These are phyloP conservation scores for Somateria mollissima DNA, from an alignment of 2,797 vertebrate species.

Conservation along the genomic window DNA sequence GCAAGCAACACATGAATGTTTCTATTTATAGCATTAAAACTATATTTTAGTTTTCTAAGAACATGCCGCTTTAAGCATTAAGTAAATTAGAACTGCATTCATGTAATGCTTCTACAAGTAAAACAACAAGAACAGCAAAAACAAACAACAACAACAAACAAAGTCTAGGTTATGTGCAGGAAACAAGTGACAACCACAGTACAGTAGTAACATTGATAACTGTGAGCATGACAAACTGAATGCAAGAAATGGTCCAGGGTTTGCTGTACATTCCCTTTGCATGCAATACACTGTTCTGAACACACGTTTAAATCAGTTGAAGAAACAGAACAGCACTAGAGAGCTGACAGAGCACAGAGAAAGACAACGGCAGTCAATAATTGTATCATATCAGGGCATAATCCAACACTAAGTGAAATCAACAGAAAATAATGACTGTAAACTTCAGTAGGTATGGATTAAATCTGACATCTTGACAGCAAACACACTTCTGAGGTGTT, in stretches of 20 bases:
- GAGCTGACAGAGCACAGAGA: not conserved
- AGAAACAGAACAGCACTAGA: not conserved
- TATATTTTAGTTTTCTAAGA: not conserved
- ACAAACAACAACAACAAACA: not conserved
- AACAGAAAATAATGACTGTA: not conserved
- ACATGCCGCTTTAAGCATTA: not conserved
- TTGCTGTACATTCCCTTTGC: not conserved
- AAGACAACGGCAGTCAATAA: not conserved
- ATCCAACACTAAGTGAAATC: not conserved
- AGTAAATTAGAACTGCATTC: not conserved
- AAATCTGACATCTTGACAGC: not conserved
- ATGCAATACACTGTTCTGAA: not conserved
- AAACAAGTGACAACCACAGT: not conserved
- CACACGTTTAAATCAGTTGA: not conserved
- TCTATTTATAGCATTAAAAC: conserved; percentile 2
- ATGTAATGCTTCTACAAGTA: not conserved
- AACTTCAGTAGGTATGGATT: not conserved
- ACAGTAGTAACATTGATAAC: not conserved
- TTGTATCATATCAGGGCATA: not conserved
- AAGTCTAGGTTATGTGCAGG: not conserved
- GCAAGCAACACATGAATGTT: not conserved
- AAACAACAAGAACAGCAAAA: not conserved
- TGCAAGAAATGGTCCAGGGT: not conserved
- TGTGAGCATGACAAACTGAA: not conserved
- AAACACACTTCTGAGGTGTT: not conserved